Evolutionary conservation across 2,797 vertebrate genomes (phyloP).

Genomic region (Sebastes variabilis): DNA sequence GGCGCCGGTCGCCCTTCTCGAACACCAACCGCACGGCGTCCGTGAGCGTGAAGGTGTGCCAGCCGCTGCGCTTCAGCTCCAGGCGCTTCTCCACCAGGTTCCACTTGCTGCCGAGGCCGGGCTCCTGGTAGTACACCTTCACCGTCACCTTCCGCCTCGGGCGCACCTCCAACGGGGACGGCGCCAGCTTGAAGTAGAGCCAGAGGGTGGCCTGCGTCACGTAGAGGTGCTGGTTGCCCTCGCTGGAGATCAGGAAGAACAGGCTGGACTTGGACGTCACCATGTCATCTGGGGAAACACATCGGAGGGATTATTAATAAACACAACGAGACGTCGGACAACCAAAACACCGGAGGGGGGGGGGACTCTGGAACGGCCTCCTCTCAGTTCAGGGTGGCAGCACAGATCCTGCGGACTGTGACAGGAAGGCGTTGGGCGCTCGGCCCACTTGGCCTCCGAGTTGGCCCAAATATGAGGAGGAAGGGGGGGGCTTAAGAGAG

Average conservation of each 20-base stretch:
- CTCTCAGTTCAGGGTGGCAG: conserved; percentile 34
- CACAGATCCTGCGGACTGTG: conserved; percentile 39
- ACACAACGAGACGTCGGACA: no score
- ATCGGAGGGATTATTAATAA: not conserved
- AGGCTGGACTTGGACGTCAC: conserved; percentile 92
- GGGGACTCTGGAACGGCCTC: not conserved
- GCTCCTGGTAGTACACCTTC: conserved; percentile 94
- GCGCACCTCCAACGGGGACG: conserved; percentile 81
- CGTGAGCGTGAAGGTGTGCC: conserved; percentile 94
- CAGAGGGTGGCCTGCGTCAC: conserved; percentile 94
- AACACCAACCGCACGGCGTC: conserved; percentile 91
- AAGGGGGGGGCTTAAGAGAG: conserved; percentile 34
- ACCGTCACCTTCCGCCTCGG: conserved; percentile 89
- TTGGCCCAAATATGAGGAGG: conserved; percentile 49
- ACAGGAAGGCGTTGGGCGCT: conserved; percentile 49
- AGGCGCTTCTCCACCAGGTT: conserved; percentile 94
- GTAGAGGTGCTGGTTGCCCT: conserved; percentile 95
- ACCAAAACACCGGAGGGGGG: not conserved
- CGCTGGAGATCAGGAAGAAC: conserved; percentile 95
- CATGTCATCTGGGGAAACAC: conserved; percentile 85
- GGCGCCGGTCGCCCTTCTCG: conserved; percentile 88
- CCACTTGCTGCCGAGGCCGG: conserved; percentile 86
- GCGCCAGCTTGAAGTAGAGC: conserved; percentile 94
- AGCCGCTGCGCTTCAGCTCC: conserved; percentile 94
- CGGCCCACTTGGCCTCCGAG: conserved; percentile 58